These are phyloP conservation scores for Tinamus guttatus DNA, from an alignment of 2,113 vertebrate species.

Conservation along the genomic window DNA sequence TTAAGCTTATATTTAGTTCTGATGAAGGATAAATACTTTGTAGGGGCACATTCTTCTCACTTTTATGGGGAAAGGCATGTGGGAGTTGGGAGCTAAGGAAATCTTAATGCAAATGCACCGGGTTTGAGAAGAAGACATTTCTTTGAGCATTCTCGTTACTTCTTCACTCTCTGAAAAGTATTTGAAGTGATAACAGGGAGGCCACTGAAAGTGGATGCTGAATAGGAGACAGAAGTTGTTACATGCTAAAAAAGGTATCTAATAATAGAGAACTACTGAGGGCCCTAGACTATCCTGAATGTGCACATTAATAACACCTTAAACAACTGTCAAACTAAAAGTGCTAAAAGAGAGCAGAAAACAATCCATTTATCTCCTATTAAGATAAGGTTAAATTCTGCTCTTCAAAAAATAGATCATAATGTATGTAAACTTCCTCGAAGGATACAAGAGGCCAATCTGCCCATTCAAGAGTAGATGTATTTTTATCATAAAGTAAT, in stretches of 20 bases:
- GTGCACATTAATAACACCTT: constrained; percentile 40
- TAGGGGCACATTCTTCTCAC: not conserved
- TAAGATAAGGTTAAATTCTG: constrained; percentile 47
- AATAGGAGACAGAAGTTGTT: constrained; percentile 21
- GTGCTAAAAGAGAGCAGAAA: constrained; percentile 16
- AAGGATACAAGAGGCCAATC: not conserved
- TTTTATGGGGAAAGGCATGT: not conserved
- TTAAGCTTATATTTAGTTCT: constrained; percentile 33
- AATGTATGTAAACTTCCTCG: constrained; percentile 8
- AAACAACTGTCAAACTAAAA: constrained; percentile 51
- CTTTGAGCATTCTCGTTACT: constrained; percentile 6
- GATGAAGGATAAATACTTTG: constrained; percentile 31
- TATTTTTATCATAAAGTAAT: not conserved
- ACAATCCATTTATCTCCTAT: constrained; percentile 22
- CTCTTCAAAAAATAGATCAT: constrained; percentile 25
- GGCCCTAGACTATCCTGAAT: not conserved
- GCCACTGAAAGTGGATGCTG: constrained; percentile 4
- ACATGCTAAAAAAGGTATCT: constrained; percentile 33
- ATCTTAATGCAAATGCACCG: not conserved
- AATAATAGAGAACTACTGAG: constrained; percentile 16
- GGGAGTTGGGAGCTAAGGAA: not conserved
- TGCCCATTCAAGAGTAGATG: constrained; percentile 4
- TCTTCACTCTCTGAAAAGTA: constrained; percentile 4
- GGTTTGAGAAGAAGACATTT: not conserved
- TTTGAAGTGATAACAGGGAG: constrained; percentile 29